These are phyloP conservation scores for Sebastiscus tertius DNA, from an alignment of 2,797 vertebrate genomes.

Conservation along the genomic window DNA sequence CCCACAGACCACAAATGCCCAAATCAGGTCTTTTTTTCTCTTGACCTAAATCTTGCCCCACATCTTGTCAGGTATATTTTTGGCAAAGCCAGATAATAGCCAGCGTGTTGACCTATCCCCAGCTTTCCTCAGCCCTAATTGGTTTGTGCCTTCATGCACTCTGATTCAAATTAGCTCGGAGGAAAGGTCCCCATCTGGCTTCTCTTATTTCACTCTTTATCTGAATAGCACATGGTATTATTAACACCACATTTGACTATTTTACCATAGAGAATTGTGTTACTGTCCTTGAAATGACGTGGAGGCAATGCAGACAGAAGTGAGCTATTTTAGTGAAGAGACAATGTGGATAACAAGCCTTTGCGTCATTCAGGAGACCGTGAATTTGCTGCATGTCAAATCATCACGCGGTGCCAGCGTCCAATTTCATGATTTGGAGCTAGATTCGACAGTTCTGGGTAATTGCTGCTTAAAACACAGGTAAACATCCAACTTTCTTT, in stretches of 20 bases:
- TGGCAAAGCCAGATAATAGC: constrained; percentile 26
- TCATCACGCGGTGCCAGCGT: not conserved
- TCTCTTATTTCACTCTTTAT: not conserved
- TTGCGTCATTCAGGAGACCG: not conserved
- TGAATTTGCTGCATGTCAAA: not conserved
- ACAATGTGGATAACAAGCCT: constrained; percentile 3
- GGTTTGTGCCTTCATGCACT: constrained; percentile 38
- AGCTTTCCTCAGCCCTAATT: constrained; percentile 41
- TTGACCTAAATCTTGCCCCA: constrained; percentile 33
- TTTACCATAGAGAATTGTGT: not conserved
- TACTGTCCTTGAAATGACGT: constrained; percentile 14
- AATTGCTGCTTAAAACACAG: not conserved
- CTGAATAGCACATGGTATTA: not conserved
- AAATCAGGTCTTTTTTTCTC: constrained; percentile 11
- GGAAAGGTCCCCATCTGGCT: constrained; percentile 22
- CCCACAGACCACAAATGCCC: constrained; percentile 20
- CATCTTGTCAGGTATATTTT: constrained; percentile 46
- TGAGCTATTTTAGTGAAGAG: constrained; percentile 3
- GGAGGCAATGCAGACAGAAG: not conserved
- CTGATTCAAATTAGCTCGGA: constrained; percentile 32
- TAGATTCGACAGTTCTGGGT: not conserved
- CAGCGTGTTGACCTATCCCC: constrained; percentile 38
- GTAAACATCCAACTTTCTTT: not conserved
- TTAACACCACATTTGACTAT: not conserved
- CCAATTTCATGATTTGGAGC: not conserved